Base-by-base conservation (phyloP, 2,113 vertebrate genomes). In the Neotragus pygmaeus region DNA sequence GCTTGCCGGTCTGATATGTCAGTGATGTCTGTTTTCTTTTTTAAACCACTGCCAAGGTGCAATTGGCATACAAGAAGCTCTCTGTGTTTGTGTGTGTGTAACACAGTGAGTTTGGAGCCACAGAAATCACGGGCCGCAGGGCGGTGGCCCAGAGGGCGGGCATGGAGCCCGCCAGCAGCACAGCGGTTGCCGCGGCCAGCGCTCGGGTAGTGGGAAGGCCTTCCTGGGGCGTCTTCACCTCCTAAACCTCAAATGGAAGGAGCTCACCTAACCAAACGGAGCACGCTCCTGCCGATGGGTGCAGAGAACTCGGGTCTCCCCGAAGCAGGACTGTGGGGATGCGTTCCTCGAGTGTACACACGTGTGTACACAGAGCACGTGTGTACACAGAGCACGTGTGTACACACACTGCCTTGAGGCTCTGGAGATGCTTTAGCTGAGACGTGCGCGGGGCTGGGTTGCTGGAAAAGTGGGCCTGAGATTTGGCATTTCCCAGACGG, bases 51-150 rank as follows among this genome's bases (percentile, higher is more conserved):
- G 25, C 19, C 3, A 28, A 60, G n/a, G 53, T 51, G 2, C 14
- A 53, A 14, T 19, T 1, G 25, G 9, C n/a, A 2, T 2, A 3
- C 4, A 23, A 3, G 27, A 12, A 55, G 36, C 77, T 49, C 9
- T 77, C 9, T 70, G 0, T 45, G 0, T 47, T 36, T 28, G 5
- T 2, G 14, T 16, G 3, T 16, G 15, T 33, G 11, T 27, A 8
- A 3, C 17, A 10, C 47, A 51, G 21, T 13, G 77, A 70, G 13
- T 13, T 15, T 13, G 86, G 51, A 39, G 77, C 6, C 12, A 4
- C 0, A 2, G 33, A 21, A 9, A 15, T 49, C 55, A 25, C 7
- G 0, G 0, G 53, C 47, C 0, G 27, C 33, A 27, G 28, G 7
- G 36, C 0, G 0, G 88, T 33, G 13, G 43, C 57, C 36, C 28